phyloP scores from a whole-genome alignment of 1,140 invertebrate species.

The Nebria ingens region DNA sequence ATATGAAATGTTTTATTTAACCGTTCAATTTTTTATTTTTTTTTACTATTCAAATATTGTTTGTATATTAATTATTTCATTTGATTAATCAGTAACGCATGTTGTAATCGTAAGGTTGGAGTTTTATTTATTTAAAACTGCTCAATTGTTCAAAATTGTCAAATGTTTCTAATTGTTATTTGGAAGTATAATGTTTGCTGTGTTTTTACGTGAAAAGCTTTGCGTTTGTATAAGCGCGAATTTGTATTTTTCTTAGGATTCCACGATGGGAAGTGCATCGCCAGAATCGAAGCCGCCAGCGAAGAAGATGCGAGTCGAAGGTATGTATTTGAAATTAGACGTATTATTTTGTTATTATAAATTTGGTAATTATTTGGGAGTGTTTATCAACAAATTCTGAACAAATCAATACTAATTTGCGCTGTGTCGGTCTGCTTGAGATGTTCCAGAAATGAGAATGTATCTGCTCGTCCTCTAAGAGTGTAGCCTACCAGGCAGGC shows the following conservation, averaged over 20 bases:
- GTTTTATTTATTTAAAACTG: too few relatives aligned
- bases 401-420: slow-evolving; percentile 29
- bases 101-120: too few relatives aligned
- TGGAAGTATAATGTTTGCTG: not conserved
- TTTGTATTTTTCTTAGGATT: not conserved
- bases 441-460: slow-evolving; percentile 33
- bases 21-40: too few relatives aligned
- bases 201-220: not conserved
- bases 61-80: too few relatives aligned
- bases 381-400: slow-evolving; percentile 1
- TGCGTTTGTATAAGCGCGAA: not conserved
- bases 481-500: slow-evolving; percentile 25
- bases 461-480: slow-evolving; percentile 21
- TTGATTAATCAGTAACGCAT: too few relatives aligned
- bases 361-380: slow-evolving; percentile 18
- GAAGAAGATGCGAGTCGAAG: slow-evolving; percentile 20
- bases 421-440: slow-evolving; percentile 34
- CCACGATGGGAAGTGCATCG: not conserved
- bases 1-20: too few relatives aligned
- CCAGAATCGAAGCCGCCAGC: slow-evolving; percentile 17
- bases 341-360: slow-evolving; percentile 16
- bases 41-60: too few relatives aligned
- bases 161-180: too few relatives aligned
- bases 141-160: too few relatives aligned
- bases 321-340: slow-evolving; percentile 22